Conservation (phyloP, 2,113 vertebrate genomes). For the Genyomyrus donnyi region DNA sequence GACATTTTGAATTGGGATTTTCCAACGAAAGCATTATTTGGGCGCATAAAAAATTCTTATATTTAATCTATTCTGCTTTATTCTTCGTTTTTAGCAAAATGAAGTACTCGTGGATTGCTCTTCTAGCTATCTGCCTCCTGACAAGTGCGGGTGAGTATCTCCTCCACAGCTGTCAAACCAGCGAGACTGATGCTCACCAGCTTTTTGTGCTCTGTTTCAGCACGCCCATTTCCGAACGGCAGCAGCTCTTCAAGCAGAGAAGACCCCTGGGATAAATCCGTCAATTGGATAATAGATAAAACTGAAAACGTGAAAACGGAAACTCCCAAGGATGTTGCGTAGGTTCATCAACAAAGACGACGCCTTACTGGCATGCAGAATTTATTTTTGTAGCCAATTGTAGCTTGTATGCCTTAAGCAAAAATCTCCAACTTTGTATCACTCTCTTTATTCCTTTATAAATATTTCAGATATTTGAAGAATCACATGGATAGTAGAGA, state of each 20-base stretch:
- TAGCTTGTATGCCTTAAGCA: not conserved
- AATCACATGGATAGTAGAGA: constrained; percentile 54
- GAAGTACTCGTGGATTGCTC: constrained; percentile 43
- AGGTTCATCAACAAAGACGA: not conserved
- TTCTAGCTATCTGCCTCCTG: constrained; percentile 42
- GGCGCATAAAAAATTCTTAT: not conserved
- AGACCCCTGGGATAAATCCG: not conserved
- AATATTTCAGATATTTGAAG: constrained; percentile 59
- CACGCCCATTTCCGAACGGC: not conserved
- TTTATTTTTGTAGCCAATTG: not conserved
- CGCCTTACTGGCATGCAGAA: not conserved
- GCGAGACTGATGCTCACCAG: not conserved
- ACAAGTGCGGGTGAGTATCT: constrained; percentile 47
- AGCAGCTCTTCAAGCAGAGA: not conserved
- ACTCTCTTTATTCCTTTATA: not conserved
- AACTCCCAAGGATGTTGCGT: not conserved
- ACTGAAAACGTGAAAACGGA: not conserved
- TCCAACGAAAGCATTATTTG: constrained; percentile 5
- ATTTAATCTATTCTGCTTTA: constrained; percentile 24
- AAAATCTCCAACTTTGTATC: not conserved
- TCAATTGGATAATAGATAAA: not conserved
- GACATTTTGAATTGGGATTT: constrained; percentile 15
- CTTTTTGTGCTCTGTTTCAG: not conserved
- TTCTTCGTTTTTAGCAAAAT: constrained; percentile 34
- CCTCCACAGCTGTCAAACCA: not conserved